Percentiles rank a stretch among this genome's conserved stretches.
Conservation (phyloP, 2,797 vertebrate genomes). For the Halcyon leucocephala region DNA sequence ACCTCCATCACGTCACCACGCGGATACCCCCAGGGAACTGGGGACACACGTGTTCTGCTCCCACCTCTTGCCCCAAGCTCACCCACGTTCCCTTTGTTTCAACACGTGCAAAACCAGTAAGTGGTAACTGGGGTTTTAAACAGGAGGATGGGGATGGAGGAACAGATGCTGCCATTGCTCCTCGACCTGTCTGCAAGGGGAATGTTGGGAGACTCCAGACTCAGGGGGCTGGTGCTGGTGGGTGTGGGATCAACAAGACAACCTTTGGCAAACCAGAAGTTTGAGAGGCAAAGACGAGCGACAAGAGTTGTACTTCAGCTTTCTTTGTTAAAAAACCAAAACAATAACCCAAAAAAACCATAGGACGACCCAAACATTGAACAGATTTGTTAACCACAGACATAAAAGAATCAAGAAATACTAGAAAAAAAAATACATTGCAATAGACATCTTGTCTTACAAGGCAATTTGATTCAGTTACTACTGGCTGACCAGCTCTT, state of each 20-base stretch:
- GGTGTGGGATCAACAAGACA: neutral
- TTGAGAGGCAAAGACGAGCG: neutral
- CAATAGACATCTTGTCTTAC: conserved; percentile 43
- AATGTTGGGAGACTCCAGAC: neutral
- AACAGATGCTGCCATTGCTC: neutral
- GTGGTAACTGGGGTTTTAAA: fast-evolving
- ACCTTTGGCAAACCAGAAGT: neutral
- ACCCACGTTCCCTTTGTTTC: neutral
- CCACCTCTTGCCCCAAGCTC: neutral
- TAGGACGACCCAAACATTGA: conserved; percentile 2
- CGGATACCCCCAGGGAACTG: neutral
- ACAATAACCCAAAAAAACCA: neutral
- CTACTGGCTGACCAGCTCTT: conserved; percentile 8
- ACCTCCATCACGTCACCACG: fast-evolving
- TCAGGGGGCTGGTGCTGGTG: neutral
- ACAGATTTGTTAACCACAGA: conserved; percentile 64
- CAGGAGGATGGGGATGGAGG: neutral
- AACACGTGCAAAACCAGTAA: neutral
- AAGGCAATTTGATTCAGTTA: conserved; percentile 61
- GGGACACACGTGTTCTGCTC: neutral
- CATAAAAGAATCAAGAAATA: conserved; percentile 44
- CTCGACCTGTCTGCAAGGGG: neutral
- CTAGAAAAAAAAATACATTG: neutral
- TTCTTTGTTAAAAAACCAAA: conserved; percentile 55
- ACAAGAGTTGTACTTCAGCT: conserved; percentile 55